Evolutionary conservation across 2,888 invertebrate genomes (phyloP).

Genomic region (Physocephala rufipes): DNA sequence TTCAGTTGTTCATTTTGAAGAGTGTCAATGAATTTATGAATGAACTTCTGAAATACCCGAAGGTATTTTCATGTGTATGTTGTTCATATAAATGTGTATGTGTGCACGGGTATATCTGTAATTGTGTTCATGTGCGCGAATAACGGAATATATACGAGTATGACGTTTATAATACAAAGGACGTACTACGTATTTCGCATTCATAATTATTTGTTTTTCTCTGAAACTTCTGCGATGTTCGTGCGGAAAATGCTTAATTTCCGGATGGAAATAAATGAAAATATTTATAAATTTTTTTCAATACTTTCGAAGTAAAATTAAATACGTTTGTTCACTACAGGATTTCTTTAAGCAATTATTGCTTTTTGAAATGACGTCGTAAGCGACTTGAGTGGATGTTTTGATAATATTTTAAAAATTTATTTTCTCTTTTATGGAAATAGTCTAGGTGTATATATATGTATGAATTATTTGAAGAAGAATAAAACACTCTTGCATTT

Average conservation of each 20-base stretch:
- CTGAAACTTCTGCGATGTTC: neutral
- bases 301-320: neutral
- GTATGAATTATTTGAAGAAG: no score
- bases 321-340: neutral
- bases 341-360: neutral
- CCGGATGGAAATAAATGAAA: slow-evolving; percentile 3
- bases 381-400: no score
- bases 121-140: no score
- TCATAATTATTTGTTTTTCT: slow-evolving; percentile 12
- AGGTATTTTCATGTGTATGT: neutral
- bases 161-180: no score
- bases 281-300: neutral
- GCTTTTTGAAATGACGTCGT: no score
- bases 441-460: no score
- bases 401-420: no score
- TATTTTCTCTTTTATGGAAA: no score
- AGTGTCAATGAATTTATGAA: neutral
- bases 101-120: no score
- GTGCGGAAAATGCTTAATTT: slow-evolving; percentile 10
- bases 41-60: neutral
- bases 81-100: neutral
- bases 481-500: no score
- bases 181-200: slow-evolving; percentile 10
- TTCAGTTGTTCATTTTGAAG: slow-evolving; percentile 6
- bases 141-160: no score